Conservation (phyloP, 2,888 invertebrate genomes). For the Listrodromus nycthemerus region DNA sequence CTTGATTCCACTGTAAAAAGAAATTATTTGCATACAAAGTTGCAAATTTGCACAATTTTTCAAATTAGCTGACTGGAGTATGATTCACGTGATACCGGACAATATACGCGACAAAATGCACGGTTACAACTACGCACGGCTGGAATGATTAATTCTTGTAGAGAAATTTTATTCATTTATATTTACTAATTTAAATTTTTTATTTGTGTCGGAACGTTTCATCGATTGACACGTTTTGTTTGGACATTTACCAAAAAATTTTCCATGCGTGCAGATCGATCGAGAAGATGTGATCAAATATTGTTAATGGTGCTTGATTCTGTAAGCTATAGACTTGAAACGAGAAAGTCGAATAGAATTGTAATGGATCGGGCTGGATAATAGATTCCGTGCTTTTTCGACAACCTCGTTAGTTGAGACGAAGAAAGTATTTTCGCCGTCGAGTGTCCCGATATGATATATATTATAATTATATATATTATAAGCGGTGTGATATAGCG, state of each 20-base stretch:
- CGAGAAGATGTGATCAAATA: constrained; percentile 20
- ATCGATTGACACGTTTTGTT: background rate
- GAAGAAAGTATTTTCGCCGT: constrained; percentile 32
- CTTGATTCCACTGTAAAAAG: background rate
- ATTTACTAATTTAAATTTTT: background rate
- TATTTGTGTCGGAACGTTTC: background rate
- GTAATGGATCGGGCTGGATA: constrained; percentile 8
- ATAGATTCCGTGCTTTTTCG: constrained; percentile 21
- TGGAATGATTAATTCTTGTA: background rate
- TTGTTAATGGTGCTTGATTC: constrained; percentile 42
- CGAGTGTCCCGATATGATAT: constrained; percentile 17
- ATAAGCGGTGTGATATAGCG: constrained; percentile 31
- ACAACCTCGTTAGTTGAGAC: constrained; percentile 5
- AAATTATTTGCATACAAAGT: background rate
- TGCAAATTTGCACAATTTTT: background rate
- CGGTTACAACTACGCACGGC: constrained; percentile 2
- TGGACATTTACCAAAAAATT: background rate
- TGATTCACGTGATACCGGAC: constrained; percentile 19
- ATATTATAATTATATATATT: constrained; percentile 19
- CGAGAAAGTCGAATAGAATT: constrained; percentile 5
- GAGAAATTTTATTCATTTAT: background rate
- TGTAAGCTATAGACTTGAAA: constrained; percentile 17
- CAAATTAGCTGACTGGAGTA: constrained; percentile 17
- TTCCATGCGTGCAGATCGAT: background rate
- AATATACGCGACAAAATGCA: background rate